Conservation (phyloP, 2,888 invertebrate genomes). For the Pedicia rivosa region DNA sequence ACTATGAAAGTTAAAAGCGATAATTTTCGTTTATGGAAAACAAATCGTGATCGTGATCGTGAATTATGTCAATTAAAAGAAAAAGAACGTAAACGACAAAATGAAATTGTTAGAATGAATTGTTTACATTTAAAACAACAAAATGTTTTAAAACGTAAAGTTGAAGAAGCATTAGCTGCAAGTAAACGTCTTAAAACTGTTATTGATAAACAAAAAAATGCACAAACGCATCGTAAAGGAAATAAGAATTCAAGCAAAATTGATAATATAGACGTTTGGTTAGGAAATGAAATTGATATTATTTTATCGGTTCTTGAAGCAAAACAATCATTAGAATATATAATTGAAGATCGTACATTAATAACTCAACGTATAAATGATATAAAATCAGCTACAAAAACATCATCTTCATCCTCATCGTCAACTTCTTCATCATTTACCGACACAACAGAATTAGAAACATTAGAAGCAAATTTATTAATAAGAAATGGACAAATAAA, state of each 20-base stretch:
- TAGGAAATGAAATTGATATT: slow-evolving; percentile 67
- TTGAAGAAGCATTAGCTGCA: slow-evolving; percentile 73
- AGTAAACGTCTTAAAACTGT: slow-evolving; percentile 47
- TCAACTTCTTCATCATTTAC: too few relatives aligned
- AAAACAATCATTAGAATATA: slow-evolving; percentile 53
- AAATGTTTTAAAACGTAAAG: slow-evolving; percentile 69
- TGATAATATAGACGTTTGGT: slow-evolving; percentile 41
- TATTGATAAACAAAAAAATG: slow-evolving; percentile 19
- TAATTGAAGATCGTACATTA: slow-evolving; percentile 53
- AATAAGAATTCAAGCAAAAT: slow-evolving; percentile 22
- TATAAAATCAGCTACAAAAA: slow-evolving; percentile 5
- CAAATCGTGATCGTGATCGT: slow-evolving; percentile 57
- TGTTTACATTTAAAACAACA: slow-evolving; percentile 62
- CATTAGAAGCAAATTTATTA: slow-evolving; percentile 23
- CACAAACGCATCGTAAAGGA: slow-evolving; percentile 15
- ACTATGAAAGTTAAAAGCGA: slow-evolving; percentile 75
- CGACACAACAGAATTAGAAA: slow-evolving; percentile 14
- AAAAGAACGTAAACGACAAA: slow-evolving; percentile 69
- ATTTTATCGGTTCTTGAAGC: slow-evolving; percentile 62
- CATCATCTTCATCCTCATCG: too few relatives aligned
- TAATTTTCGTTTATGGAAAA: slow-evolving; percentile 66
- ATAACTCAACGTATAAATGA: slow-evolving; percentile 19
- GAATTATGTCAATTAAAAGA: slow-evolving; percentile 62
- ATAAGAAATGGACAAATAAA: slow-evolving; percentile 48
- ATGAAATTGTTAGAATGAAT: slow-evolving; percentile 67